Evolutionary conservation across 1,140 invertebrate genomes (phyloP), one percentile per base, ranked within the genome.

Genomic region (Prorops nasuta): DNA sequence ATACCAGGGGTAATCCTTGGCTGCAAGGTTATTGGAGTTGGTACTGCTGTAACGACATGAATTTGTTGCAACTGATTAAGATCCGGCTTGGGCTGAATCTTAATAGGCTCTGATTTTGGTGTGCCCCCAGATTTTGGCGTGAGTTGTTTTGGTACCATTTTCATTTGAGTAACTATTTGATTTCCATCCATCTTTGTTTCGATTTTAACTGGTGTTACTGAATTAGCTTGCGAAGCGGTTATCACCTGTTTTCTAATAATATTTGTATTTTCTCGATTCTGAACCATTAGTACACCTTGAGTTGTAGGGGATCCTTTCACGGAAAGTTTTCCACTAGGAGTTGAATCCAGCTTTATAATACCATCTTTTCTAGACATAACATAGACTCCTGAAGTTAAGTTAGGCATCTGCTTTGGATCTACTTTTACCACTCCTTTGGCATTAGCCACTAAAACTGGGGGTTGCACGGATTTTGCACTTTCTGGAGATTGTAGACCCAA

Each of bases 351-450:
- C 63, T 84, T 85, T 65, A 85, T 84, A 32, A 85, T 85, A 14
- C 83, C 86, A 24, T 86, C 84, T 54, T 86, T 87, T 62, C 85
- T 84, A 1, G 86, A 87, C 84, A 89, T 87, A 16, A 88, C 84
- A 58, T 87, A 88, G 9, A 87, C 83, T 51, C 85, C 84, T 54
- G 78, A 72, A 52, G 79, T 80, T 19, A 89, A 75, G 58, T 85
- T 85, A 1, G 86, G 85, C 74, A 88, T 83, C 64, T 87, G 85
- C 58, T 86, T 85, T 3, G 86, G 84, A 68, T 86, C 86, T 9
- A 89, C 84, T 69, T 86, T 84, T 19, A 88, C 85, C 15, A 89
- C 84, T 8, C 86, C 86, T 65, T 87, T 87, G 15, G 85, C 82
- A 64, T 85, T 85, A 0, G 84, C 83, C 47, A 85, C 83, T 14